phyloP scores from a whole-genome alignment of 2,113 vertebrate species.

The Prionailurus viverrinus region DNA sequence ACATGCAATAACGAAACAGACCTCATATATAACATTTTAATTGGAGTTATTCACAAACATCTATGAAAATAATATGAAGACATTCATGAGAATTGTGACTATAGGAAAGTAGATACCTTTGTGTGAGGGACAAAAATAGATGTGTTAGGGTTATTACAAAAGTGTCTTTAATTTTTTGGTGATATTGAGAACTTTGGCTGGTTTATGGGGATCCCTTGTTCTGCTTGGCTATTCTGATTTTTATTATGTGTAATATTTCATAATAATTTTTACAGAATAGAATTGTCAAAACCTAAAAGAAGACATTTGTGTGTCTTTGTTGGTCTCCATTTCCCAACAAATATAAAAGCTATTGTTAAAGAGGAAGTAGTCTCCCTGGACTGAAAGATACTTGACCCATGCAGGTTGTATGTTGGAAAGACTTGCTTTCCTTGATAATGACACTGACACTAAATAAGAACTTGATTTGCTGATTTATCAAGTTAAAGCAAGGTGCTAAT shows the following conservation, averaged over 20 bases:
- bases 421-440: neutral
- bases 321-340: neutral
- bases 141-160: neutral
- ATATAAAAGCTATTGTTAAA: neutral
- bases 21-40: neutral
- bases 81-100: neutral
- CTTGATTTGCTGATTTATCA: neutral
- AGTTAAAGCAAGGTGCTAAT: neutral
- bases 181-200: neutral
- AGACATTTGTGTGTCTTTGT: neutral
- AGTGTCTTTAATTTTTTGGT: neutral
- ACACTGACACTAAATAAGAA: constrained; percentile 1
- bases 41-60: neutral
- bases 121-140: neutral
- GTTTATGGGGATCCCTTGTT: neutral
- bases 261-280: neutral
- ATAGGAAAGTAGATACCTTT: neutral
- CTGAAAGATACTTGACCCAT: neutral
- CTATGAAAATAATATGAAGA: neutral
- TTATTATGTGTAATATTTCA: neutral
- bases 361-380: neutral
- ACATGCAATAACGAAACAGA: neutral
- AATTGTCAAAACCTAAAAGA: neutral
- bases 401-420: neutral
- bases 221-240: neutral